These are phyloP conservation scores for Ceramica pisi DNA, from an alignment of 2,888 invertebrate genomes.

Conservation along the genomic window DNA sequence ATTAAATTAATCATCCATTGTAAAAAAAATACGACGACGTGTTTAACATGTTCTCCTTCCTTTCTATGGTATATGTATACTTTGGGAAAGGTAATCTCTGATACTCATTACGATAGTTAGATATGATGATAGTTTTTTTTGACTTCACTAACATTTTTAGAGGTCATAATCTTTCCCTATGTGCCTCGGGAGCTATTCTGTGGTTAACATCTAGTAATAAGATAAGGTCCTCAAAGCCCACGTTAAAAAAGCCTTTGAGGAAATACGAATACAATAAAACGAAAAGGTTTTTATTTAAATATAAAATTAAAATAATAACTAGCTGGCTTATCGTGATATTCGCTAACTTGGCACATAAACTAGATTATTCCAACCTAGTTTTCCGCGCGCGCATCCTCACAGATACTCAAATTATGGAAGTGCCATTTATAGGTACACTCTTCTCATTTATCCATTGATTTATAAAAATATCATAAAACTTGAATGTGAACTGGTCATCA, in stretches of 20 bases:
- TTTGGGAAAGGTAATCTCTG: too few species aligned
- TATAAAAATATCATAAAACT: not conserved
- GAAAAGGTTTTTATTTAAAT: conserved; percentile 27
- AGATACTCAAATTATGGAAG: conserved; percentile 65
- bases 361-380: conserved; percentile 82
- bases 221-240: too few species aligned
- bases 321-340: conserved; percentile 68
- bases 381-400: conserved; percentile 63
- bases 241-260: not conserved
- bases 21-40: too few species aligned
- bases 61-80: too few species aligned
- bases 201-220: too few species aligned
- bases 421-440: conserved; percentile 2
- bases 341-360: conserved; percentile 76
- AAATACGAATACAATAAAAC: not conserved
- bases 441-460: not conserved
- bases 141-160: too few species aligned
- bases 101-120: too few species aligned
- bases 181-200: too few species aligned
- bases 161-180: too few species aligned
- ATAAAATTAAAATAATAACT: conserved; percentile 67
- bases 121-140: too few species aligned
- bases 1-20: too few species aligned
- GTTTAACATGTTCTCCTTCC: too few species aligned
- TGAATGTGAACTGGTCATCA: not conserved